Evolutionary conservation across 2,113 vertebrate species (phyloP).

Genomic region (Anas platyrhynchos): DNA sequence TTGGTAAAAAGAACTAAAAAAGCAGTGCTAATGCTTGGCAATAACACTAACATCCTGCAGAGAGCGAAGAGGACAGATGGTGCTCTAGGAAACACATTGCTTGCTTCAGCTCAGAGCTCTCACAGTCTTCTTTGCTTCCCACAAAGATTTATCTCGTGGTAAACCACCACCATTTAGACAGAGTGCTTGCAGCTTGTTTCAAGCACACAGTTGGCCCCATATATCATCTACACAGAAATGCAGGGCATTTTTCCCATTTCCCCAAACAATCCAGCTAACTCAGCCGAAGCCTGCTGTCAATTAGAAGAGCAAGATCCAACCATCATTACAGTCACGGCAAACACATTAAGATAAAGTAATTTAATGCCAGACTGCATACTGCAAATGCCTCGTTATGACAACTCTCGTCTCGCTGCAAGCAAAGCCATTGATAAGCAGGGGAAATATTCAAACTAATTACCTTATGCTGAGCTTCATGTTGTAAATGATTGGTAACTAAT

Average conservation of each 20-base stretch:
- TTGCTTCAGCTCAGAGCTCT: background rate
- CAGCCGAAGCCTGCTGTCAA: background rate
- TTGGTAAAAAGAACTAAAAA: background rate
- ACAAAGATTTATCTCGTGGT: background rate
- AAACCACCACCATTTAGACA: background rate
- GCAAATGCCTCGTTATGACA: background rate
- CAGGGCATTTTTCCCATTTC: background rate
- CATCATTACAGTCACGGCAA: background rate
- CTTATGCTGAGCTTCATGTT: background rate
- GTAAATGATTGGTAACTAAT: background rate
- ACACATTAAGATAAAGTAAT: background rate
- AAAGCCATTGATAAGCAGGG: background rate
- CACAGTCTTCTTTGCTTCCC: background rate
- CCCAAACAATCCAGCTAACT: background rate
- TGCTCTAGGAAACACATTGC: background rate
- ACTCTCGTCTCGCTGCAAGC: background rate
- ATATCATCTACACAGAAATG: background rate
- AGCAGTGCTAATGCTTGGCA: background rate
- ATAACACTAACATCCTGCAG: background rate
- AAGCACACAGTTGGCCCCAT: background rate
- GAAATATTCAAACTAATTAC: background rate
- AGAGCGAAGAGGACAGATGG: background rate
- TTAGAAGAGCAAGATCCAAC: background rate
- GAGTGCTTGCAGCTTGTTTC: background rate
- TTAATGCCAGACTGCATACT: background rate